A percentile compares a stretch with the other conserved stretches of the same genome.
Evolutionary conservation across 1,140 invertebrate species (phyloP).

Genomic region (Drosophila lini): DNA sequence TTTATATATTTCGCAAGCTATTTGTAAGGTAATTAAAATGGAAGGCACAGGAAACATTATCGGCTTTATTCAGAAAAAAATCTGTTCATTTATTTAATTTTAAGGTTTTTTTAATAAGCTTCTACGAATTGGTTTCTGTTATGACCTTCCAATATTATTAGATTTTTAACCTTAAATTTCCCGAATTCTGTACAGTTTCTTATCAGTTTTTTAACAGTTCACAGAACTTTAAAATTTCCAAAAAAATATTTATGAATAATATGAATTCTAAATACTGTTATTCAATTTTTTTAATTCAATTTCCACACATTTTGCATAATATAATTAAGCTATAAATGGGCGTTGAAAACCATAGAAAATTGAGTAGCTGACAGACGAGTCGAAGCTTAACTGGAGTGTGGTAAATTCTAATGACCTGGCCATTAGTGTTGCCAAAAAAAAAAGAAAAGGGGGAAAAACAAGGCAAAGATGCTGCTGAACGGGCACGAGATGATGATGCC

Average conservation of each 20-base stretch:
- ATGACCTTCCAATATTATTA: neutral
- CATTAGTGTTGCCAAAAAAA: conserved; percentile 45
- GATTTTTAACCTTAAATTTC: neutral
- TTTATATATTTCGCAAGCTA: conserved; percentile 2
- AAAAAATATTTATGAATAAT: neutral
- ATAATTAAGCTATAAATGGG: conserved; percentile 27
- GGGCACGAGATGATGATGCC: conserved; percentile 7
- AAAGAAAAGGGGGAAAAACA: conserved; percentile 4
- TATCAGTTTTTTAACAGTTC: neutral
- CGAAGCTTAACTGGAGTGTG: conserved; percentile 46
- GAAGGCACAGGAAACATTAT: conserved; percentile 5
- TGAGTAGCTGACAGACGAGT: conserved; percentile 28
- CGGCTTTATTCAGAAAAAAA: neutral
- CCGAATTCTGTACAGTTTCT: neutral
- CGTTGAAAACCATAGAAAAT: conserved; percentile 28
- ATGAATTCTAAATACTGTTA: neutral
- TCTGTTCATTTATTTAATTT: neutral
- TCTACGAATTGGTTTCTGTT: neutral
- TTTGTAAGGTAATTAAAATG: conserved; percentile 4
- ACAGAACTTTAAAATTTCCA: neutral
- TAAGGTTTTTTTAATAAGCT: neutral
- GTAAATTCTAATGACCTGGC: conserved; percentile 32
- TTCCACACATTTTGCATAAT: neutral
- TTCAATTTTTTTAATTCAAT: neutral
- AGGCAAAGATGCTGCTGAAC: neutral